These are phyloP conservation scores for Sebastes cheni DNA, from an alignment of 2,797 vertebrate genomes.

Conservation along the genomic window DNA sequence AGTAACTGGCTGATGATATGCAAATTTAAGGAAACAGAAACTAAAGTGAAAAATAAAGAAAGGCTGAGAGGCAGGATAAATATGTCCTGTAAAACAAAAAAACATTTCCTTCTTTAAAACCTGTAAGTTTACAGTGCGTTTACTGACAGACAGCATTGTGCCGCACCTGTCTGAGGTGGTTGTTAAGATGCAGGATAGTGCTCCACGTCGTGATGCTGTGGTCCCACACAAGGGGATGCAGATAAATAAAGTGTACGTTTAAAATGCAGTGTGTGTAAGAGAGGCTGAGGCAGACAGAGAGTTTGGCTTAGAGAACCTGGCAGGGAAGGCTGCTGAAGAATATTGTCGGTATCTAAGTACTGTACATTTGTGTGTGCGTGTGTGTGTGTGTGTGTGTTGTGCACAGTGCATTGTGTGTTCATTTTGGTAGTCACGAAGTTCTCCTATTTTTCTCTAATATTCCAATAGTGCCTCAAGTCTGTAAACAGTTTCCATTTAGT, in stretches of 20 bases:
- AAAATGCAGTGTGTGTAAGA: slow-evolving; percentile 30
- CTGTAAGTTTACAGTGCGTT: slow-evolving; percentile 10
- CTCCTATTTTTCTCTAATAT: neutral
- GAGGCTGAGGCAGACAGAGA: neutral
- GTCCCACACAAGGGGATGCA: slow-evolving; percentile 10
- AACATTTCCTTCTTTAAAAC: neutral
- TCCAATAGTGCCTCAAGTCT: neutral
- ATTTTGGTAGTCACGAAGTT: neutral
- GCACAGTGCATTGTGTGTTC: neutral
- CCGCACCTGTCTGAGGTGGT: slow-evolving; percentile 18
- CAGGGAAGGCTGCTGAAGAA: slow-evolving; percentile 1
- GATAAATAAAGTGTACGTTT: slow-evolving; percentile 40
- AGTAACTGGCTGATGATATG: slow-evolving; percentile 53
- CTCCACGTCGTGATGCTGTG: slow-evolving; percentile 22
- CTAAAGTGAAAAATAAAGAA: neutral
- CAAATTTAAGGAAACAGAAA: slow-evolving; percentile 51
- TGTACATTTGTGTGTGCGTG: neutral
- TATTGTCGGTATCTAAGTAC: neutral
- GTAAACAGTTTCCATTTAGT: neutral
- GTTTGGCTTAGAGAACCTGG: slow-evolving; percentile 1
- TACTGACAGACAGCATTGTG: slow-evolving; percentile 25
- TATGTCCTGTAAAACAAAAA: slow-evolving; percentile 1
- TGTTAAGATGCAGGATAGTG: slow-evolving; percentile 49
- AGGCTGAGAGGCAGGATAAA: slow-evolving; percentile 6
- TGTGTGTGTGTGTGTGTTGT: neutral